These are phyloP conservation scores for Nyctalus aviator DNA, from an alignment of 2,797 vertebrate species.

Conservation along the genomic window DNA sequence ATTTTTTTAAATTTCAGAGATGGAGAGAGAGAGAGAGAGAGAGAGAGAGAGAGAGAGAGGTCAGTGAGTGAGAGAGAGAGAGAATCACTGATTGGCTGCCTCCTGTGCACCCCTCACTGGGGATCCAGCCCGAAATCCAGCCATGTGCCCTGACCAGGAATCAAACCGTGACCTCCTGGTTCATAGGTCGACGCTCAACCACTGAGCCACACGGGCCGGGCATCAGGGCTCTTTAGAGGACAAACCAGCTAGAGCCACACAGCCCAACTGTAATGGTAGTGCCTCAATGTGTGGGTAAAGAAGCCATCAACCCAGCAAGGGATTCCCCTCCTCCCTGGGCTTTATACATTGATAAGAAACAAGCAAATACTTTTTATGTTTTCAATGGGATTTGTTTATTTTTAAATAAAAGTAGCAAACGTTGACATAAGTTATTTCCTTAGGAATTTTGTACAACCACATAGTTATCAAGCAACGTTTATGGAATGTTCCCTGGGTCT, in stretches of 20 bases:
- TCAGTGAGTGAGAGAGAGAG: too few species aligned
- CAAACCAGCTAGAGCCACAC: background rate
- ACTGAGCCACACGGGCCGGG: too few species aligned
- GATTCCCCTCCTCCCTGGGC: background rate
- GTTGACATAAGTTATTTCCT: slow-evolving; percentile 61
- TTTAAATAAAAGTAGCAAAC: slow-evolving; percentile 78
- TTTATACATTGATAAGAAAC: slow-evolving; percentile 49
- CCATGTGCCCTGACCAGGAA: too few species aligned
- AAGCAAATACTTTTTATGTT: slow-evolving; percentile 60
- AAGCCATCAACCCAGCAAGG: background rate
- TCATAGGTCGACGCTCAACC: too few species aligned
- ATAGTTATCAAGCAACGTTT: slow-evolving; percentile 60
- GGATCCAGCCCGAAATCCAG: too few species aligned
- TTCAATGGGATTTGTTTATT: slow-evolving; percentile 71
- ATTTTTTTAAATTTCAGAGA: too few species aligned
- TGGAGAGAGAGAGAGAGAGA: too few species aligned
- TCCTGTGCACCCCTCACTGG: too few species aligned
- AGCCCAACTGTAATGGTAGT: background rate
- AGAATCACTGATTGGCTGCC: too few species aligned
- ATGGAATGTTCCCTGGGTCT: slow-evolving; percentile 22
- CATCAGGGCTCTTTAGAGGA: background rate
- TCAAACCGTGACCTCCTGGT: too few species aligned
- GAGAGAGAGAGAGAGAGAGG: too few species aligned
- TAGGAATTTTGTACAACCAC: slow-evolving; percentile 64
- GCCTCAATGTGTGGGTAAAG: background rate